These are phyloP conservation scores for Egretta garzetta DNA, from an alignment of 2,113 vertebrate genomes.

Conservation along the genomic window DNA sequence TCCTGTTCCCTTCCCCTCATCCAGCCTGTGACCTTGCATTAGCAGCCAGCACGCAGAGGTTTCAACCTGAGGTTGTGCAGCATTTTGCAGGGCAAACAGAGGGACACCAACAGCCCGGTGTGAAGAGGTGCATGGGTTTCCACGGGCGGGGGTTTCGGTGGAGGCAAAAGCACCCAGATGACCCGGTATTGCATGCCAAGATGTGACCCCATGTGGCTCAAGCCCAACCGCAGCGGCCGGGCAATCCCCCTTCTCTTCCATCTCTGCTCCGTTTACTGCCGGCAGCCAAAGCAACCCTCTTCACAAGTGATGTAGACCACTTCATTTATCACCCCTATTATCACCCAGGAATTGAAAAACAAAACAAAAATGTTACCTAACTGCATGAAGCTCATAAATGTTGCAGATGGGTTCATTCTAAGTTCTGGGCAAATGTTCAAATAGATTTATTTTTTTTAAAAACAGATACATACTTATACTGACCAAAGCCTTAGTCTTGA, in stretches of 20 bases:
- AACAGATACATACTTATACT: background rate
- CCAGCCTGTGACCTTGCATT: background rate
- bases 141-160: background rate
- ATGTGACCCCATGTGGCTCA: background rate
- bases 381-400: background rate
- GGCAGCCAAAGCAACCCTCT: background rate
- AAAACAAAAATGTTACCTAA: slow-evolving; percentile 42
- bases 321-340: slow-evolving; percentile 1
- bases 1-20: background rate
- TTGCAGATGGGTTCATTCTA: slow-evolving; percentile 47
- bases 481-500: background rate
- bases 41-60: background rate
- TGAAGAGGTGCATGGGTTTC: background rate
- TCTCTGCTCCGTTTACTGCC: background rate
- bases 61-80: background rate
- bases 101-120: too few species aligned
- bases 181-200: fast-evolving
- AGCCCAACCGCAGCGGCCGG: fast-evolving
- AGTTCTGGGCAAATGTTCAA: slow-evolving; percentile 54
- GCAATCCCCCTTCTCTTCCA: background rate
- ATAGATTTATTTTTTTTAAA: background rate
- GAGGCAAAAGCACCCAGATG: background rate
- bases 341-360: slow-evolving; percentile 2
- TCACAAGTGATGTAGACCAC: background rate
- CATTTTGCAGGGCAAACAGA: background rate